Base-by-base conservation (phyloP, 2,888 invertebrate species). In the Leptothorax acervorum region DNA sequence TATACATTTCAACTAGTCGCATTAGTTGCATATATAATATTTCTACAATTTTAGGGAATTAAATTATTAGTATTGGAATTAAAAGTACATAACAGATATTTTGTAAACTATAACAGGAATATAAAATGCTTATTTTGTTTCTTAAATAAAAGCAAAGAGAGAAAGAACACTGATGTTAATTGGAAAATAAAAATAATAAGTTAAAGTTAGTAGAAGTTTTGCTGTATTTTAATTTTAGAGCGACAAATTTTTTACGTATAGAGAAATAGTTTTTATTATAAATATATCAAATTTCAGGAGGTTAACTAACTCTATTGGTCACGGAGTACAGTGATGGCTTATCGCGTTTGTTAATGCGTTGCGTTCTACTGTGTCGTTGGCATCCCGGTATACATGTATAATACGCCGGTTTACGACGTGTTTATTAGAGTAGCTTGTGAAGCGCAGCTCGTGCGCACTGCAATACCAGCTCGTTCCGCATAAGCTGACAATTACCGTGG, bases 401-500 rank as follows among this genome's bases (percentile, higher is more conserved):
- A 88, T 85, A 82, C 79, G 60, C 70, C 82, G 86, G 88, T 90
- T 91, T 88, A 87, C 90, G 91, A 90, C 86, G 91, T 90, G 90
- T 90, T 90, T 91, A 91, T 91, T 90, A 90, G 88, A 88, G 88
- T 89, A 68, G 88, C 82, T 81, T 79, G 87, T 84, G 88, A 79
- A 60, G 76, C 85, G 63, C 35, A 60, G 60, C 28, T 53, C 79
- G 35, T 70, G 79, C 79, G 65, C 71, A 82, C 31, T 84, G 79
- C 87, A 82, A 87, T 87, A 85, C 88, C 85, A 78, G 82, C 62
- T 78, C 87, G 86, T 87, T 65, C 79, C 84, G 82, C 86, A 60
- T 86, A 87, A 88, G 85, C 87, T 90, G 90, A 90, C 90, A 90
- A 90, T 90, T 90, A 89, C 89, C 84, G 75, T 84, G 83, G 89